phyloP scores from a whole-genome alignment of 2,113 vertebrate species.

The Toxotes jaculatrix region DNA sequence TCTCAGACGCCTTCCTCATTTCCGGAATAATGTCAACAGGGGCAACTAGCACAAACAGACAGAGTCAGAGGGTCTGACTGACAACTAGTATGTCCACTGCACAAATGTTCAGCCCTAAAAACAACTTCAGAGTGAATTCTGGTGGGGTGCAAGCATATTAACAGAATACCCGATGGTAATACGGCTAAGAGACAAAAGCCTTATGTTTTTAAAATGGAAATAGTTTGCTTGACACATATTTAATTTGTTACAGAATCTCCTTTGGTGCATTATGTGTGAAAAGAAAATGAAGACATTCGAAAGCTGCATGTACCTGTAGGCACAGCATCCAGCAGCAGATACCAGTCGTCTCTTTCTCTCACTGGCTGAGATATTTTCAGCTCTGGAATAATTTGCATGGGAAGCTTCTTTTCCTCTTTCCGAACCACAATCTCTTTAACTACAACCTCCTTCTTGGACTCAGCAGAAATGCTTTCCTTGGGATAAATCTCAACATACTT shows the following conservation, averaged over 20 bases:
- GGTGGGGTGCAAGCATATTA: background rate
- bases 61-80: conserved; percentile 24
- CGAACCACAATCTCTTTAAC: conserved; percentile 29
- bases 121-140: background rate
- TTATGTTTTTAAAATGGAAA: background rate
- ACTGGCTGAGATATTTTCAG: conserved; percentile 37
- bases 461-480: conserved; percentile 33
- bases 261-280: background rate
- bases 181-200: background rate
- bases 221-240: background rate
- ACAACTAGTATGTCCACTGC: background rate
- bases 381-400: conserved; percentile 20
- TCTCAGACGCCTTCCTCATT: conserved; percentile 40
- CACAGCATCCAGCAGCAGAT: conserved; percentile 61
- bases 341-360: conserved; percentile 71
- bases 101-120: background rate
- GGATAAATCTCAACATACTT: conserved; percentile 29
- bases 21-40: conserved; percentile 44
- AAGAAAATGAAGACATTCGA: background rate
- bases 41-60: conserved; percentile 53
- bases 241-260: background rate
- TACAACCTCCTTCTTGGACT: conserved; percentile 31
- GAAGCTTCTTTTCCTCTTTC: conserved; percentile 27
- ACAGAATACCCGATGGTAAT: conserved; percentile 64
- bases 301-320: conserved; percentile 66